Evolutionary conservation across 2,888 invertebrate species (phyloP).

Genomic region (Molanna angustata): DNA sequence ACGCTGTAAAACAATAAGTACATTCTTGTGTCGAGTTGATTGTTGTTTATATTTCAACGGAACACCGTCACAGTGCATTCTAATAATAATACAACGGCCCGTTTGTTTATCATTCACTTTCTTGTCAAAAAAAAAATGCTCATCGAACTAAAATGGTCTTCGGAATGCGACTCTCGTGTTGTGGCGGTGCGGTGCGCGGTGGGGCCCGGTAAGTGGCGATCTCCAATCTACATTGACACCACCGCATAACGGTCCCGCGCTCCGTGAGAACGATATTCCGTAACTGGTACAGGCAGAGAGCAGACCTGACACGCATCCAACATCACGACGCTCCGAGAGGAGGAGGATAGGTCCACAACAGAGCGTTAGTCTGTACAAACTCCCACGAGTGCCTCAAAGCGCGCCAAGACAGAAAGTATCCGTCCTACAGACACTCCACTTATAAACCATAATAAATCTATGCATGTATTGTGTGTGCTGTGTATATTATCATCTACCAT

Average conservation of each 20-base stretch:
- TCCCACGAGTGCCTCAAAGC: background rate
- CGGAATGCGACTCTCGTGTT: slow-evolving; percentile 12
- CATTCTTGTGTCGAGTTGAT: too few species aligned
- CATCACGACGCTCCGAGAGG: background rate
- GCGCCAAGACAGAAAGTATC: too few species aligned
- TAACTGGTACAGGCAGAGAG: too few species aligned
- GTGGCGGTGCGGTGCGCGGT: too few species aligned
- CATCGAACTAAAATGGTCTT: slow-evolving; percentile 4
- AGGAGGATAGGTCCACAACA: background rate
- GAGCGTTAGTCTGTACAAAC: background rate
- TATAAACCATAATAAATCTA: too few species aligned
- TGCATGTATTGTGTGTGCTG: too few species aligned
- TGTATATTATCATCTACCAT: too few species aligned
- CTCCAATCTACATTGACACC: too few species aligned
- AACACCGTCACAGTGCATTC: too few species aligned
- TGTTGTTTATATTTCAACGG: too few species aligned
- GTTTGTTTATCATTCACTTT: slow-evolving; percentile 13
- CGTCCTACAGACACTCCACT: background rate
- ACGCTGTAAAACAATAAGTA: too few species aligned
- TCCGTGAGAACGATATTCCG: background rate
- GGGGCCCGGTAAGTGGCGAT: slow-evolving; percentile 11
- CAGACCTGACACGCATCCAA: too few species aligned
- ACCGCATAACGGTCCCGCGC: slow-evolving; percentile 12
- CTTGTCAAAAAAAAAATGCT: slow-evolving; percentile 8
- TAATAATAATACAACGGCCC: background rate